Percentiles rank a stretch among this genome's conserved stretches.
These are phyloP conservation scores for Scolanthus callimorphus DNA, from an alignment of 92 coral and sea anemone genomes.

Conservation along the genomic window DNA sequence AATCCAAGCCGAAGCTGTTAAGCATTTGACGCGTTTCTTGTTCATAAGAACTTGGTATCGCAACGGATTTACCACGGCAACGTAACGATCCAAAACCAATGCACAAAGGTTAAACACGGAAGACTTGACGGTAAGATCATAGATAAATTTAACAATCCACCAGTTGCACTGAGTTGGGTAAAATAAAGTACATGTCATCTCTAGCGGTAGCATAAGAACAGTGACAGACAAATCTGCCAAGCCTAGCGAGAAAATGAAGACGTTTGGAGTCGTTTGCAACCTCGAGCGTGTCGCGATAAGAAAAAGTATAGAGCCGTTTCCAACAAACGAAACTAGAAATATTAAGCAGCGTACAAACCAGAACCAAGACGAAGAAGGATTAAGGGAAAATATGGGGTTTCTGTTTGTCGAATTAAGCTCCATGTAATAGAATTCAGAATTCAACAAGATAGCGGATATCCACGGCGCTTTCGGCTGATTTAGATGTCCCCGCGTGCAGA, in stretches of 20 bases:
- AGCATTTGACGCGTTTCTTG: neutral
- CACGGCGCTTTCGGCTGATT: too few relatives aligned
- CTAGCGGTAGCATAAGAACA: neutral
- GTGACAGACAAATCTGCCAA: neutral
- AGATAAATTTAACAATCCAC: neutral
- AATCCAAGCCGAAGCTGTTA: neutral
- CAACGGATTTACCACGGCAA: neutral
- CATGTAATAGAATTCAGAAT: too few relatives aligned
- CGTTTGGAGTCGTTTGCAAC: neutral
- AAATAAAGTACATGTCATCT: neutral
- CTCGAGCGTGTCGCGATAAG: neutral
- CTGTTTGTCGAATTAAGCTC: too few relatives aligned
- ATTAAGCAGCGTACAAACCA: neutral
- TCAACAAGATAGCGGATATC: too few relatives aligned
- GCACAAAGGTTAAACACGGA: constrained; percentile 3
- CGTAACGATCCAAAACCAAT: neutral
- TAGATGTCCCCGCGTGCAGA: too few relatives aligned
- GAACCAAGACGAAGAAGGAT: neutral
- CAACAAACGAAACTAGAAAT: neutral
- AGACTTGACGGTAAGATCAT: neutral
- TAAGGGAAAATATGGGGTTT: neutral
- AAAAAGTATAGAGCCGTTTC: neutral
- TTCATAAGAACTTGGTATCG: neutral
- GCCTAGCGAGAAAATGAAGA: neutral
- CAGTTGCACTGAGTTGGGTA: neutral